Conservation (phyloP, 2,888 invertebrate genomes). For the Brenthis ino region DNA sequence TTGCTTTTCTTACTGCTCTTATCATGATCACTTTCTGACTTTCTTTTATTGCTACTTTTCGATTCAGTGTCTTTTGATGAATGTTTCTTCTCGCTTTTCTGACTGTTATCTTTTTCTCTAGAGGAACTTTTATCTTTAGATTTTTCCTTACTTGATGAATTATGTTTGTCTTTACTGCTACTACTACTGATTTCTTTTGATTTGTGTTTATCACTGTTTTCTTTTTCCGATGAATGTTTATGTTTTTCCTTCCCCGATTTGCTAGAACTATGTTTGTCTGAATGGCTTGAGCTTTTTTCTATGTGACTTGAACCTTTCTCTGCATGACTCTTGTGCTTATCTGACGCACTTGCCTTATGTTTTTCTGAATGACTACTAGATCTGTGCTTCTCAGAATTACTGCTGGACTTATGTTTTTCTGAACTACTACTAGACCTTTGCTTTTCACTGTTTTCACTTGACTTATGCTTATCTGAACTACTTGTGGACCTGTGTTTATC, state of each 20-base stretch:
- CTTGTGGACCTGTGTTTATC: conserved; percentile 37
- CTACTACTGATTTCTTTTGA: conserved; percentile 55
- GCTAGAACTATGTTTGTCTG: conserved; percentile 49
- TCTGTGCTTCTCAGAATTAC: conserved; percentile 52
- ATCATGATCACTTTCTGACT: conserved; percentile 50
- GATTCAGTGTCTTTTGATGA: conserved; percentile 60
- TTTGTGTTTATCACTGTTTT: conserved; percentile 54
- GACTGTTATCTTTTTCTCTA: conserved; percentile 66
- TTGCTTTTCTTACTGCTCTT: conserved; percentile 59
- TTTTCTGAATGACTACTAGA: conserved; percentile 53
- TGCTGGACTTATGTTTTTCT: conserved; percentile 57
- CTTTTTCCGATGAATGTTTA: conserved; percentile 58
- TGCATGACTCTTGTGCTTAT: conserved; percentile 51
- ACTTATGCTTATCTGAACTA: conserved; percentile 54
- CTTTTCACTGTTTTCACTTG: conserved; percentile 40
- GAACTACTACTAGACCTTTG: conserved; percentile 47
- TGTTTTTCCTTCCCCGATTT: conserved; percentile 51
- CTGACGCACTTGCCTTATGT: conserved; percentile 51
- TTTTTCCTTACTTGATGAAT: conserved; percentile 66
- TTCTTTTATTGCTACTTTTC: conserved; percentile 53
- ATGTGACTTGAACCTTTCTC: conserved; percentile 53
- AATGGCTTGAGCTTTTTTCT: conserved; percentile 44
- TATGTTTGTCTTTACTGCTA: conserved; percentile 61
- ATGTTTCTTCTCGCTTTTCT: conserved; percentile 66
- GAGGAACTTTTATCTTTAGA: conserved; percentile 64